phyloP scores from a whole-genome alignment of 1,140 invertebrate species.

The Heterodera carotae region DNA sequence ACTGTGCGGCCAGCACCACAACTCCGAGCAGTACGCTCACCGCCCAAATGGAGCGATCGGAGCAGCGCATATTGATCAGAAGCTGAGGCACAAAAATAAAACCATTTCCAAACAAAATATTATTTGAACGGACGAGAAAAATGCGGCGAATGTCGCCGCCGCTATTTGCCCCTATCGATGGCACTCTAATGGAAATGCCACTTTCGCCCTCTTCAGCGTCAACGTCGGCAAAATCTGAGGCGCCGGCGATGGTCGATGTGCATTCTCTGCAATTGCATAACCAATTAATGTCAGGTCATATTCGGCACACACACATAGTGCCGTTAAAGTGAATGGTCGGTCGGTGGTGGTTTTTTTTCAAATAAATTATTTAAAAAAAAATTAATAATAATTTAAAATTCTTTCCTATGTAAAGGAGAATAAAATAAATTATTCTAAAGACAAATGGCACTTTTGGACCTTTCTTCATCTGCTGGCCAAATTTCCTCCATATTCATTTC shows the following conservation, averaged over 20 bases:
- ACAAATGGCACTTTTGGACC: no score
- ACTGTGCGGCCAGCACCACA: constrained; percentile 33
- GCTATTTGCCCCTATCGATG: neutral
- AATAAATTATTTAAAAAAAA: no score
- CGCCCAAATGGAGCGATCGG: constrained; percentile 32
- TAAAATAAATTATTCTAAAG: no score
- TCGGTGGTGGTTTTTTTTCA: no score
- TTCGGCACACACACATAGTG: no score
- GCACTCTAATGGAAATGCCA: neutral
- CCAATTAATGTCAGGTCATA: neutral
- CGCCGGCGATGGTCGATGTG: neutral
- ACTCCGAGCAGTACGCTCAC: constrained; percentile 33
- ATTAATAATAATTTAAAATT: no score
- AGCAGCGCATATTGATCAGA: constrained; percentile 41
- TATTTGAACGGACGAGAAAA: neutral
- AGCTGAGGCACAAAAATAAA: constrained; percentile 19
- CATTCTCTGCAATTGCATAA: neutral
- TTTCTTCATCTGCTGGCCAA: no score
- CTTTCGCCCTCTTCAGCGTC: neutral
- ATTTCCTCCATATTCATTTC: no score
- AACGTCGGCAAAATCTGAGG: neutral
- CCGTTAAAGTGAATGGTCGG: no score
- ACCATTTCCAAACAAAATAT: neutral
- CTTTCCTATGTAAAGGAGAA: no score
- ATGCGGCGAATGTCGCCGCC: neutral